A percentile compares a stretch with the other conserved stretches of the same genome.
Evolutionary conservation across 2,888 invertebrate genomes (phyloP).

Genomic region (Chouioia cunea): DNA sequence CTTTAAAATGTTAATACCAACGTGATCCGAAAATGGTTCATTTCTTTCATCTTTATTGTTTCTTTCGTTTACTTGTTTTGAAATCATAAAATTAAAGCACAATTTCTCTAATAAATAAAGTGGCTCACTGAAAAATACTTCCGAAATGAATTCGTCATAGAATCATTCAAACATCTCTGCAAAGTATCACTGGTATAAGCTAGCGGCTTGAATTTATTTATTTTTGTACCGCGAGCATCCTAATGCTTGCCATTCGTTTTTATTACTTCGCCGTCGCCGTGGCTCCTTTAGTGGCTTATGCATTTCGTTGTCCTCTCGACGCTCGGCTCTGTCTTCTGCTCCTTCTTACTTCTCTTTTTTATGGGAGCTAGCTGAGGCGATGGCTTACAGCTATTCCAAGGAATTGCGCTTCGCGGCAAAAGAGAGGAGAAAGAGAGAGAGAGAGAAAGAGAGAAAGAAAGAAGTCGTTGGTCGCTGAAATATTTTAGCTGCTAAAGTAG

Average conservation of each 20-base stretch:
- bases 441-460: constrained; percentile 11
- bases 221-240: constrained; percentile 32
- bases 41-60: no score
- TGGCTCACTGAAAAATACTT: no score
- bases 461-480: neutral
- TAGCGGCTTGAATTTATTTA: constrained; percentile 30
- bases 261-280: constrained; percentile 32
- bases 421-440: neutral
- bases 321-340: neutral
- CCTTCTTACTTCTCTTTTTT: constrained; percentile 10
- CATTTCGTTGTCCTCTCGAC: constrained; percentile 32
- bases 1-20: no score
- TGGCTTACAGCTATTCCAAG: constrained; percentile 15
- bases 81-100: no score
- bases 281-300: constrained; percentile 41
- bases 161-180: no score
- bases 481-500: no score
- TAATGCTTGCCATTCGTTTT: constrained; percentile 46
- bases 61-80: no score
- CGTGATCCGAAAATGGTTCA: no score
- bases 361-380: constrained; percentile 5
- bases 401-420: neutral
- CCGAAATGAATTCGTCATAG: no score
- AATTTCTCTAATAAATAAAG: no score
- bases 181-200: no score